Percentiles rank a stretch among this genome's conserved stretches.
phyloP scores from a whole-genome alignment of 2,113 vertebrate species.

The Piliocolobus tephrosceles region DNA sequence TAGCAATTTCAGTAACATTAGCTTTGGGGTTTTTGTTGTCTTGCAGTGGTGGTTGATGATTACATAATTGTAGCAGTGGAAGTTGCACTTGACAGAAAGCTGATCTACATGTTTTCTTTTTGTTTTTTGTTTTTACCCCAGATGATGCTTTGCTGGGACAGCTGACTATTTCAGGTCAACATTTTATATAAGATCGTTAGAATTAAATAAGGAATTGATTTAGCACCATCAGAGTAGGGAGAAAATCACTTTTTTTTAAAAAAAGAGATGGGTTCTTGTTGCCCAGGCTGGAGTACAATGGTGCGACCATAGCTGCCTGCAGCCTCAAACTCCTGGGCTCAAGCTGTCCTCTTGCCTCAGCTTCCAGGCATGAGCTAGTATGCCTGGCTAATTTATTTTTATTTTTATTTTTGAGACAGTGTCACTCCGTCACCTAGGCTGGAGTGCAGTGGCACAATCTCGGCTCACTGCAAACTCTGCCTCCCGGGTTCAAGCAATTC shows the following conservation, averaged over 20 bases:
- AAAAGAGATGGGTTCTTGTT: not conserved
- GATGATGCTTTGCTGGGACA: constrained; percentile 64
- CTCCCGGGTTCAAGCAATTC: not conserved
- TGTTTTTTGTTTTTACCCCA: not conserved
- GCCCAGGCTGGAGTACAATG: not conserved
- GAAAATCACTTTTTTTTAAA: not conserved
- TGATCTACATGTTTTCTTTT: constrained; percentile 59
- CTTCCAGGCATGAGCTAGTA: not conserved
- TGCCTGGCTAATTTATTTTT: not conserved
- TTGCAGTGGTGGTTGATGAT: constrained; percentile 44
- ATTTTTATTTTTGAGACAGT: not conserved
- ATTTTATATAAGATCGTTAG: constrained; percentile 65
- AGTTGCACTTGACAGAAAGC: constrained; percentile 63
- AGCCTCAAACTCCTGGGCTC: not conserved
- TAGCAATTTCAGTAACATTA: constrained; percentile 54
- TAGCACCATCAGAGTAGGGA: not conserved
- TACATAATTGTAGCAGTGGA: constrained; percentile 63
- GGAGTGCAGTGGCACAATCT: not conserved
- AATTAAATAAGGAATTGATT: constrained; percentile 66
- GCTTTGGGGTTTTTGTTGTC: constrained; percentile 52
- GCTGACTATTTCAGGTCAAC: constrained; percentile 55
- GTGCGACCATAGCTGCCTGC: not conserved
- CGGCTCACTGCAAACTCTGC: not conserved
- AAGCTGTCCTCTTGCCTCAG: not conserved
- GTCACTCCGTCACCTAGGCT: not conserved